Conservation (phyloP, 2,888 invertebrate species). For the Ormyrus labotus region DNA sequence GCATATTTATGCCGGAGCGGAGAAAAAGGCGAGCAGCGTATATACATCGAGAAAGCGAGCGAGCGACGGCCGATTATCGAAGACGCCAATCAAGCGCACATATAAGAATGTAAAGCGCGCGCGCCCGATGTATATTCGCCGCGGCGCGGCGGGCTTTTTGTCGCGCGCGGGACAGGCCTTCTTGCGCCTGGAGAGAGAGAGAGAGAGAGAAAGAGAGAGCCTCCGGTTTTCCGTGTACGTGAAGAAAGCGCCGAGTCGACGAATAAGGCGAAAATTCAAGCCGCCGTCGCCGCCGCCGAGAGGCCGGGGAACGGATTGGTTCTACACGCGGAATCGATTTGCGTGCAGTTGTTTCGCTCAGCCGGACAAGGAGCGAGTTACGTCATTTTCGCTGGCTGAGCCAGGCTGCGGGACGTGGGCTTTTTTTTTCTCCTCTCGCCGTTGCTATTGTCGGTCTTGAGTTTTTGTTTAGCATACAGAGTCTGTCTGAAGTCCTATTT, state of each 20-base stretch:
- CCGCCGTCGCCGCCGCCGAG: neutral
- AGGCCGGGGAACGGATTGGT: neutral
- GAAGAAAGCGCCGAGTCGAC: neutral
- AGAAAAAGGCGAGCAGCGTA: conserved; percentile 2
- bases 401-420: too few species aligned
- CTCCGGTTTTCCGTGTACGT: conserved; percentile 3
- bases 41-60: conserved; percentile 37
- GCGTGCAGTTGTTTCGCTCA: conserved; percentile 20
- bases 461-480: too few species aligned
- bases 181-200: too few species aligned
- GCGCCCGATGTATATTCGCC: neutral
- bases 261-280: conserved; percentile 27
- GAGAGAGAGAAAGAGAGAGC: too few species aligned
- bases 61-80: conserved; percentile 52
- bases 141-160: too few species aligned
- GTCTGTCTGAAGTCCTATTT: too few species aligned
- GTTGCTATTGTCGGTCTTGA: too few species aligned
- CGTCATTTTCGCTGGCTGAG: too few species aligned
- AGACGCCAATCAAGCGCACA: conserved; percentile 52
- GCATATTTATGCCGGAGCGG: conserved; percentile 17
- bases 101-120: conserved; percentile 20
- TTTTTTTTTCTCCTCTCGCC: too few species aligned
- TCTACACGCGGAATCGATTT: conserved; percentile 9
- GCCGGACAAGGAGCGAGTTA: too few species aligned
- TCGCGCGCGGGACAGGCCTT: neutral